These are phyloP conservation scores for Hyaena hyaena DNA, from an alignment of 2,113 vertebrate species.

Conservation along the genomic window DNA sequence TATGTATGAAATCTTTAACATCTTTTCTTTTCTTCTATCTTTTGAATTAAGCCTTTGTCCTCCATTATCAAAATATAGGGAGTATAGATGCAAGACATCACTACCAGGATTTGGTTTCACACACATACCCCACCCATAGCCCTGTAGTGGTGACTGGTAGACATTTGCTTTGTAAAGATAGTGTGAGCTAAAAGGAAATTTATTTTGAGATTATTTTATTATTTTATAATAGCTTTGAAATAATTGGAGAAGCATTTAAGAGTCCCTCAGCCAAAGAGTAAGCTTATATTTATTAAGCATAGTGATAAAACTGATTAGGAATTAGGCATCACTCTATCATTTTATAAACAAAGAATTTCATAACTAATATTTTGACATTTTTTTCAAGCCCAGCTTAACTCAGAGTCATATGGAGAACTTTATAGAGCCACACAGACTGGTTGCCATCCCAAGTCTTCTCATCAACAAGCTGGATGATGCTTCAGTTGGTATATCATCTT, in stretches of 20 bases:
- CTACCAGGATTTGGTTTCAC: not conserved
- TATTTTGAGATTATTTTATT: conserved; percentile 21
- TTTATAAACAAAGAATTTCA: not conserved
- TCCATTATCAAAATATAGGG: not conserved
- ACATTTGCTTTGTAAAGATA: not conserved
- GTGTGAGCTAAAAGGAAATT: conserved; percentile 27
- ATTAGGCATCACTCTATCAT: not conserved
- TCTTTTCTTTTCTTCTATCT: not conserved
- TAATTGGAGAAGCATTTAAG: conserved; percentile 22
- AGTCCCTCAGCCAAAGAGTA: not conserved
- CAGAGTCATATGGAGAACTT: not conserved
- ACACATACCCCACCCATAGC: not conserved
- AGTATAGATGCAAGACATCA: not conserved
- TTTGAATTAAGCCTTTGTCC: not conserved
- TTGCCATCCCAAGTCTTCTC: not conserved
- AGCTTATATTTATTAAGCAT: not conserved
- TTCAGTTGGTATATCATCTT: not conserved
- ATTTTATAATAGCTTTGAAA: conserved; percentile 29
- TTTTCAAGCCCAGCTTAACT: not conserved
- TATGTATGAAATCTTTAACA: not conserved
- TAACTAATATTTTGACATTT: not conserved
- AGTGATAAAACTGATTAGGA: not conserved
- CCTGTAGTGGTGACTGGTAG: not conserved
- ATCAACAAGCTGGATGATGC: not conserved
- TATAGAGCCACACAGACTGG: not conserved